Conservation (phyloP, 2,113 vertebrate genomes). For the Chauna torquata region DNA sequence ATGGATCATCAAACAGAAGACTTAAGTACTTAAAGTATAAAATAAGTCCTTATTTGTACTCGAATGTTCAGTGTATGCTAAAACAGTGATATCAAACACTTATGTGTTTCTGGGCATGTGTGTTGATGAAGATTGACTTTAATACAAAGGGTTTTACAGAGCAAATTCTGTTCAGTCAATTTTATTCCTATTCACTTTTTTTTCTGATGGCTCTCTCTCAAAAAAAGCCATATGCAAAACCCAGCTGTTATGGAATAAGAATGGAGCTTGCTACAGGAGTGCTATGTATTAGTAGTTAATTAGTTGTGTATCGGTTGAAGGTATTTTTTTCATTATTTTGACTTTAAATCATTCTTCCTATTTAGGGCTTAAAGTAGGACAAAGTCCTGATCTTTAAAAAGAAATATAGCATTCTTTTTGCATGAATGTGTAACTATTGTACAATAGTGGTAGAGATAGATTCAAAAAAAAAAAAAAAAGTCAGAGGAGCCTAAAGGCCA, state of each 20-base stretch:
- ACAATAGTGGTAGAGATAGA: neutral
- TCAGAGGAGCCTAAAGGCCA: neutral
- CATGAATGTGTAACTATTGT: neutral
- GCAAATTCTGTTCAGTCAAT: neutral
- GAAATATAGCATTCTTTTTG: neutral
- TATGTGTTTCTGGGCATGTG: slow-evolving; percentile 3
- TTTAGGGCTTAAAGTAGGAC: neutral
- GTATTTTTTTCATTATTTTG: neutral
- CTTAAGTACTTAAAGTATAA: neutral
- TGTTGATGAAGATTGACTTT: neutral
- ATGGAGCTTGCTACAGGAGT: neutral
- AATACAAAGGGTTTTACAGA: neutral
- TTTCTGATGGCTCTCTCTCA: neutral
- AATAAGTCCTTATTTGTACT: neutral
- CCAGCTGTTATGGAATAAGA: neutral
- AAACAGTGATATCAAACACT: neutral
- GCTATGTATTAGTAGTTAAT: neutral
- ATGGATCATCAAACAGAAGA: neutral
- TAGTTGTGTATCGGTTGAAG: neutral
- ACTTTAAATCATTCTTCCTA: neutral
- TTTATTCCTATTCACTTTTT: neutral
- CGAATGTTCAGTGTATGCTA: neutral
- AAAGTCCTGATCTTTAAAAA: neutral
- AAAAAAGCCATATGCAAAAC: neutral
- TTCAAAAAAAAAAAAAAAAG: neutral